These are phyloP conservation scores for Hypena proboscidalis DNA, from an alignment of 2,888 invertebrate species.

Conservation along the genomic window DNA sequence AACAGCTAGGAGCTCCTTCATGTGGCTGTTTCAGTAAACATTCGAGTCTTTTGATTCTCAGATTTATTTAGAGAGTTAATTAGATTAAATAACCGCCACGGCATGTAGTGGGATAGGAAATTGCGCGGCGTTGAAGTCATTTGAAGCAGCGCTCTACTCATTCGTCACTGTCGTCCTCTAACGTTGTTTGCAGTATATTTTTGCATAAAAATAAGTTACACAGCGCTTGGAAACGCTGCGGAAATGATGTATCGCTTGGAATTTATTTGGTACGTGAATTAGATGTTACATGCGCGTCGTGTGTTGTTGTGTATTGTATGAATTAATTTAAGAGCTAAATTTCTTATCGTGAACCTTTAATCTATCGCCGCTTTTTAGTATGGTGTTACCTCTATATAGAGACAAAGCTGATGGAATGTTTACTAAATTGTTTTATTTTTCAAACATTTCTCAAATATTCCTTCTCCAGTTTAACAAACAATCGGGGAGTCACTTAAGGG, in stretches of 20 bases:
- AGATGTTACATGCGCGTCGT: slow-evolving; percentile 9
- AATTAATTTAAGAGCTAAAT: no score
- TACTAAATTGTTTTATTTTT: no score
- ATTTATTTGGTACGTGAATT: slow-evolving; percentile 27
- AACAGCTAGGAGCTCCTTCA: no score
- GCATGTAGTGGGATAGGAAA: slow-evolving; percentile 59
- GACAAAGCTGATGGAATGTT: no score
- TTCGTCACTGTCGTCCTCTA: slow-evolving; percentile 67
- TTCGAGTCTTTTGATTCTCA: slow-evolving; percentile 42
- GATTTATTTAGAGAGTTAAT: slow-evolving; percentile 46
- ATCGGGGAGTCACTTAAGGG: no score
- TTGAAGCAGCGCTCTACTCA: slow-evolving; percentile 51
- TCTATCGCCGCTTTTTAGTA: no score
- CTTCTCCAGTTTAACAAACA: no score
- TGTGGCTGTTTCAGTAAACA: slow-evolving; percentile 44
- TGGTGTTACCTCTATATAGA: no score
- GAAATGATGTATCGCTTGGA: slow-evolving; percentile 49
- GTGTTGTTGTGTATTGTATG: no score
- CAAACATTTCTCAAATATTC: no score
- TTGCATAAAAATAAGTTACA: slow-evolving; percentile 70
- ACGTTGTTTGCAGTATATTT: slow-evolving; percentile 68
- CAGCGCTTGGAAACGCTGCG: slow-evolving; percentile 44
- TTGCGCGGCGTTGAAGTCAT: slow-evolving; percentile 54
- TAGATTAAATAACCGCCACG: slow-evolving; percentile 45
- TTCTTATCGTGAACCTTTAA: no score